These are phyloP conservation scores for Nephrotoma flavescens DNA, from an alignment of 2,888 invertebrate genomes.

Conservation along the genomic window DNA sequence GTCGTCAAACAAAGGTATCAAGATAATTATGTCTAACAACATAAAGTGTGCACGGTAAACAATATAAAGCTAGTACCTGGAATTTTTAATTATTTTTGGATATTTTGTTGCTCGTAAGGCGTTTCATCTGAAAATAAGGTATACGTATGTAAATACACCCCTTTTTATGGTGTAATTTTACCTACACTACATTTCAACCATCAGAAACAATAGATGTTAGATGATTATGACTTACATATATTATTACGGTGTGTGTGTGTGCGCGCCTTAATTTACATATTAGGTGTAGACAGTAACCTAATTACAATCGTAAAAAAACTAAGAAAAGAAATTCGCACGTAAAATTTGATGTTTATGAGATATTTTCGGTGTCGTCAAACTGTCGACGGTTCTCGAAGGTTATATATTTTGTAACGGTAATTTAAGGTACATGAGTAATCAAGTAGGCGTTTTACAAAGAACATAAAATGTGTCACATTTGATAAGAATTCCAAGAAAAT, in stretches of 20 bases:
- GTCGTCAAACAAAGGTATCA: not conserved
- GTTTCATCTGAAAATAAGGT: not conserved
- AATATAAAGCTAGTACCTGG: not conserved
- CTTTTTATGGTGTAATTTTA: not conserved
- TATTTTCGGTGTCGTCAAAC: not conserved
- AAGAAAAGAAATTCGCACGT: not conserved
- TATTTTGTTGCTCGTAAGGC: not conserved
- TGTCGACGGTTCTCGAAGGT: not conserved
- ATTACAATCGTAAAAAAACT: not conserved
- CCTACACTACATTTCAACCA: not conserved
- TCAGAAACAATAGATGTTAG: not conserved
- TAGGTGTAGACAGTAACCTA: not conserved
- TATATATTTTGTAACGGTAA: not conserved
- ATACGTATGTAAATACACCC: not conserved
- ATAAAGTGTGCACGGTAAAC: not conserved
- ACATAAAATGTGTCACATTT: not conserved
- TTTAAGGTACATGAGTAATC: not conserved
- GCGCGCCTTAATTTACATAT: not conserved
- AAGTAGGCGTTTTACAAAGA: not conserved
- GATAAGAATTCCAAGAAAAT: not conserved
- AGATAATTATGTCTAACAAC: not conserved
- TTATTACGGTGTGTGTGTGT: not conserved
- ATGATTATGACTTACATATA: not conserved
- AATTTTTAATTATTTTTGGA: not conserved
- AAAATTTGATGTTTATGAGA: not conserved